Conservation (phyloP, 2,888 invertebrate genomes). For the Eurytoma californica region DNA sequence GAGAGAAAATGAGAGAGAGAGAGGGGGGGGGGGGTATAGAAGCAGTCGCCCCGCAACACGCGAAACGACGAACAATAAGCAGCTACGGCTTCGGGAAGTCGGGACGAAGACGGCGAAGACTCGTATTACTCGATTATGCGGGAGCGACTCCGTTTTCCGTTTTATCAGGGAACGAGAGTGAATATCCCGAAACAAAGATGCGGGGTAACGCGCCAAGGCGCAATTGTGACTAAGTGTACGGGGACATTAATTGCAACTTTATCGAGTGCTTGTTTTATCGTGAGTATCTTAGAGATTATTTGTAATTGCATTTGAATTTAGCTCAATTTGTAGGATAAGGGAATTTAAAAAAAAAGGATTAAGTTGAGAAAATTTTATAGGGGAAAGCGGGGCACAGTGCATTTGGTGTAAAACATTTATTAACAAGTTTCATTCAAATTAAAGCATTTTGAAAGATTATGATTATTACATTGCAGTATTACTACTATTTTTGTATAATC, state of each 20-base stretch:
- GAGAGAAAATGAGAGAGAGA: background rate
- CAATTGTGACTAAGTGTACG: constrained; percentile 1
- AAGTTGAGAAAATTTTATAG: no score
- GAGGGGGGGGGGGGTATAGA: background rate
- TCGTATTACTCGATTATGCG: constrained; percentile 47
- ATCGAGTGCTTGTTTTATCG: no score
- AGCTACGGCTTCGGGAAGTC: constrained; percentile 27
- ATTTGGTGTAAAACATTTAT: no score
- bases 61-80: constrained; percentile 46
- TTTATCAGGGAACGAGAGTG: background rate
- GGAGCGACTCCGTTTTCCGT: constrained; percentile 16
- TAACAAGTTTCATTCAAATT: no score
- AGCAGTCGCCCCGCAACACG: background rate
- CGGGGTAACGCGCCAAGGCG: background rate
- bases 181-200: background rate
- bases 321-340: background rate
- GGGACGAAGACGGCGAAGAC: constrained; percentile 14
- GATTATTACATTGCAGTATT: no score
- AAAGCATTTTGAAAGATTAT: no score
- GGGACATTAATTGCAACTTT: background rate
- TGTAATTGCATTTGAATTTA: background rate
- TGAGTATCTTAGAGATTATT: no score
- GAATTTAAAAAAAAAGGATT: no score
- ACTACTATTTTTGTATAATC: no score
- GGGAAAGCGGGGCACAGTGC: no score